Base-by-base conservation (phyloP, 2,888 invertebrate genomes). In the Aspidiotus rigidus region DNA sequence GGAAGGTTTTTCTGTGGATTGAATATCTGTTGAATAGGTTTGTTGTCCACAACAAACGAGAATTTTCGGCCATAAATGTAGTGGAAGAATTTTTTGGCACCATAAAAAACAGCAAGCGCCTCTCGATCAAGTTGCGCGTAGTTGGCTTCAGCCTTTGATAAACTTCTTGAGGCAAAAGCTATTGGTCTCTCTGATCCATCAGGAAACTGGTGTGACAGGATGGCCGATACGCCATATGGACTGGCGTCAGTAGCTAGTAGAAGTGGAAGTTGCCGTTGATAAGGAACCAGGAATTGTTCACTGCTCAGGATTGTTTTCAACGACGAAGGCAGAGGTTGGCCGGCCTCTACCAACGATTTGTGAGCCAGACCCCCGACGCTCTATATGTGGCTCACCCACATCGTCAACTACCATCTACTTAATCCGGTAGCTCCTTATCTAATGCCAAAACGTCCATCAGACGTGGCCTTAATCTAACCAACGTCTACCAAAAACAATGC, bases 201-300 rank as follows among this genome's bases (percentile, higher is more conserved):
- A 8, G 72, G 62, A 10, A 49, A 40, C 5, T 13, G 6, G 53
- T 72, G 73, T 16, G 67, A 69, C 7, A 71, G 64, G n/a, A 73
- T 62, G 11, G 72, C 71, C 13, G 71, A 63, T 8, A 73, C 57
- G 1, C 72, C 72, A 42, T 7, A 9, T 39, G 70, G 72, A 44
- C 72, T 72, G n/a, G 72, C 73, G 56, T 73, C 73, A 28, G 67
- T 69, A n/a, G 62, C 55, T 28, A 70, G n/a, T 10, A 62, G 53
- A 16, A 73, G 17, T 63, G 73, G 72, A 49, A 73, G 28, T 8
- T 63, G 17, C 7, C 28, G n/a, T 10, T 53, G 49, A 61, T 71
- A 74, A 15, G 71, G 72, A 9, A 71, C 63, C 2, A 75, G 55
- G 11, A 75, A 71, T 55, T 57, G 49, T 15, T 74, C 72, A 49